A percentile compares a stretch with the other conserved stretches of the same genome.
Conservation (phyloP, 2,797 vertebrate species). For the Hippoglossus hippoglossus region DNA sequence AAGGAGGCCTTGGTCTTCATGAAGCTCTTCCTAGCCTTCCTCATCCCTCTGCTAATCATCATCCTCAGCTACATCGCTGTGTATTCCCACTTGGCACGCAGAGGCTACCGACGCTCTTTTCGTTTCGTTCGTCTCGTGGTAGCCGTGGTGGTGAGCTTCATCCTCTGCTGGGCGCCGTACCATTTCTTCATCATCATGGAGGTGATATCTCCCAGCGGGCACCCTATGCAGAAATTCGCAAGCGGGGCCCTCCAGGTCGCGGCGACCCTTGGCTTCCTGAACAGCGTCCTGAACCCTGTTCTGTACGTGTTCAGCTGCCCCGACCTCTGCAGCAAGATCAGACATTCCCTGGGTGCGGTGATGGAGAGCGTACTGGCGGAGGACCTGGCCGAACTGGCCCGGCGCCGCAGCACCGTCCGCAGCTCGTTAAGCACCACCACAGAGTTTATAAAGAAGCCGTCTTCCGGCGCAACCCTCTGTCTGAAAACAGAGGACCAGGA, state of each 20-base stretch:
- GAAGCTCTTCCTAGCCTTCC: constrained; percentile 71
- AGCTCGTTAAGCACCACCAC: constrained; percentile 18
- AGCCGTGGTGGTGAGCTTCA: constrained; percentile 73
- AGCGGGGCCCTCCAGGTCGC: constrained; percentile 18
- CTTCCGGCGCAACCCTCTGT: accelerated
- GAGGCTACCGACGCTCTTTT: constrained; percentile 53
- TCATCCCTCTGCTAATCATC: constrained; percentile 74
- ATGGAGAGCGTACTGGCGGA: constrained; percentile 82
- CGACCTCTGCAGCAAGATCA: constrained; percentile 74
- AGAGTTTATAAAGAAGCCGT: constrained; percentile 18
- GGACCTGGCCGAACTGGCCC: constrained; percentile 64
- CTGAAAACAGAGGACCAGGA: constrained; percentile 5
- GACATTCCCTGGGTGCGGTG: constrained; percentile 70
- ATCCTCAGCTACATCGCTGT: constrained; percentile 68
- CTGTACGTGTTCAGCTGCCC: constrained; percentile 82
- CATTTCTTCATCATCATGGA: constrained; percentile 73
- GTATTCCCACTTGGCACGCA: constrained; percentile 36
- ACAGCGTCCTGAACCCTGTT: constrained; percentile 77
- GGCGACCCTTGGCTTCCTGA: constrained; percentile 71
- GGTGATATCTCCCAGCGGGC: not conserved
- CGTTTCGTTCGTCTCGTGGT: constrained; percentile 74
- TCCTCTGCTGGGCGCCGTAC: constrained; percentile 79
- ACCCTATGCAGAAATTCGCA: accelerated
- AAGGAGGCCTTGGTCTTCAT: constrained; percentile 60
- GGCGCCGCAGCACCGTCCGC: constrained; percentile 43